Evolutionary conservation across 2,797 vertebrate species (phyloP).

Genomic region (Basileuterus tristriatus): DNA sequence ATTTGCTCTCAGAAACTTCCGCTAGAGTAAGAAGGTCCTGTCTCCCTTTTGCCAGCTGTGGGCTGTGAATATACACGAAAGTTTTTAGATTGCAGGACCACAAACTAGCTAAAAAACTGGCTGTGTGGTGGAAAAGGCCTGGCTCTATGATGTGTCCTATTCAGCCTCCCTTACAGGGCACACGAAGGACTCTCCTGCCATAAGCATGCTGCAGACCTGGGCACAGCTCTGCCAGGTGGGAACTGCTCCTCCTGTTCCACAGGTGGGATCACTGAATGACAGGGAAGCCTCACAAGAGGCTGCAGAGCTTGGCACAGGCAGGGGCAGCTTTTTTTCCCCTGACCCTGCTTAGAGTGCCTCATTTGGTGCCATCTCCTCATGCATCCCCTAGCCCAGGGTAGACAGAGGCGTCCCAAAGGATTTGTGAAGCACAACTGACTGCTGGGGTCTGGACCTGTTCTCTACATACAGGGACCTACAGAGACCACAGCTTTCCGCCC

Average conservation of each 20-base stretch:
- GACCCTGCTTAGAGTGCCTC: accelerated
- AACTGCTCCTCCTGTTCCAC: not conserved
- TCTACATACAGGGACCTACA: not conserved
- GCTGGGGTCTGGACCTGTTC: not conserved
- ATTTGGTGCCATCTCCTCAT: accelerated
- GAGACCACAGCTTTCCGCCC: not conserved
- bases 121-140: not conserved
- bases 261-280: not conserved
- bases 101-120: not conserved
- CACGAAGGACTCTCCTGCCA: accelerated
- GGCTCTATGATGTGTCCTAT: not conserved
- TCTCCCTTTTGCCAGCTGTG: accelerated
- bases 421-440: accelerated
- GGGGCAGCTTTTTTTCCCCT: not conserved
- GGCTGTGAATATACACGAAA: accelerated
- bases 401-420: not conserved
- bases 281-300: not conserved
- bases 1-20: not conserved
- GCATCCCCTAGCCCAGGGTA: not conserved
- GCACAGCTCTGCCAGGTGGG: not conserved
- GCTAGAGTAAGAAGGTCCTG: not conserved
- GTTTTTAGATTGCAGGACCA: not conserved
- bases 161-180: not conserved
- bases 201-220: not conserved
- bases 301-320: not conserved